Evolutionary conservation across 2,888 invertebrate genomes (phyloP), one percentile per base, ranked within the genome.

Genomic region (Serripes groenlandicus): DNA sequence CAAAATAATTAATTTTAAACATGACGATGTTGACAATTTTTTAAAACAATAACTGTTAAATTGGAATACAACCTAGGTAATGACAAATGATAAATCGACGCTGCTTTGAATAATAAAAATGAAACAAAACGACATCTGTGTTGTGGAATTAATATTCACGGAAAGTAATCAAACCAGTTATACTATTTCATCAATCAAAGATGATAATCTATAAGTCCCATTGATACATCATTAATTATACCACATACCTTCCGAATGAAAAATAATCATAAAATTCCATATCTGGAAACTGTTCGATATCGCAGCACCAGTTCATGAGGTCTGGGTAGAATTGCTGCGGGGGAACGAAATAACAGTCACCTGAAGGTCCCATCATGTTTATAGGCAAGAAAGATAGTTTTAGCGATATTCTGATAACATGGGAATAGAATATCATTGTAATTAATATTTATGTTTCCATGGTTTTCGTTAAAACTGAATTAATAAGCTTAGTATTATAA

Each of bases 391-490:
- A 42, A 15, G 15, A 26, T 23, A 15, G 18, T 18, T 37, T 66
- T 42, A 23, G 28, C n/a, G 42, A 42, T 66, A n/a, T 42, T 66
- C 26, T 26, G 26, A 42, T 42, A 37, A 28, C 18, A 42, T 7
- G 5, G 37, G 64, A 64, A 64, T 37, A 42, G 66, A 66, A 66
- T 66, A 66, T 66, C 66, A 66, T 66, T 66, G 26, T 42, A 66
- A 42, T 66, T n/a, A 66, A 26, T 28, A 42, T 66, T 66, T 66
- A 37, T 37, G 66, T 66, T 66, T 66, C 66, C 66, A 66, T 66
- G 66, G 66, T 42, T 37, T 35, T 66, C 3, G 58, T 7, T 58
- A 34, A 34, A n/a, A 15, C 62, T 62, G 62, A 62, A 62, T 62
- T 26, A 62, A 62, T 62, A 30, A 62, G 28, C 18, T 5, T 21